These are phyloP conservation scores for Gambelia wislizenii DNA, from an alignment of 2,797 vertebrate genomes.

Conservation along the genomic window DNA sequence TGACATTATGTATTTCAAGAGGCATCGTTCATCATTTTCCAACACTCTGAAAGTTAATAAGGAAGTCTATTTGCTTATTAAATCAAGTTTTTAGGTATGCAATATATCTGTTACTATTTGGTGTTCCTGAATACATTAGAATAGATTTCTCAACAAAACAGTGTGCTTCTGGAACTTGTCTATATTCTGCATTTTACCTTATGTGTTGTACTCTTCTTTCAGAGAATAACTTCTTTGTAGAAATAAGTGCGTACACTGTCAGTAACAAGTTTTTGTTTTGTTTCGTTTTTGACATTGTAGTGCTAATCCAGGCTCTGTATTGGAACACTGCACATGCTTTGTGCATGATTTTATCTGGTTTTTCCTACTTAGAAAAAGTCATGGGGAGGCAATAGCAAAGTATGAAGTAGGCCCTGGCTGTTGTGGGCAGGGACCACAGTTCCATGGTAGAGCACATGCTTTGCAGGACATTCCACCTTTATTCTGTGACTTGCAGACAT, in stretches of 20 bases:
- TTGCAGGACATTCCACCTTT: neutral
- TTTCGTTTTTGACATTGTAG: neutral
- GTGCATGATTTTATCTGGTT: neutral
- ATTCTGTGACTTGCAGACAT: neutral
- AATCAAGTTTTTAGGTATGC: too few relatives aligned
- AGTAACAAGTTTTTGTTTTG: neutral
- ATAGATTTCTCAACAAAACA: neutral
- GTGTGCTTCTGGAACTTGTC: neutral
- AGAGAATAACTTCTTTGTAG: neutral
- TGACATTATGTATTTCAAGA: neutral
- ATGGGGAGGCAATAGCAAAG: neutral
- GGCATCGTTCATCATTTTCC: fast-evolving
- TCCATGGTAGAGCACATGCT: neutral
- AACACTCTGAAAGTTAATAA: neutral
- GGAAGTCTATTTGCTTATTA: neutral
- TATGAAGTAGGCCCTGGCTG: neutral
- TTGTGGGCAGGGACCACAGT: neutral
- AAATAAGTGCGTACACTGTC: neutral
- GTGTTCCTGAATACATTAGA: neutral
- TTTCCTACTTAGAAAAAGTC: neutral
- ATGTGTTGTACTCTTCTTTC: neutral
- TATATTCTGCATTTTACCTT: neutral
- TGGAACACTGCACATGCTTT: neutral
- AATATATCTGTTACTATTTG: neutral
- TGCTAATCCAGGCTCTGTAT: neutral